Evolutionary conservation across 2,797 vertebrate species (phyloP).

Genomic region (Dallia pectoralis): DNA sequence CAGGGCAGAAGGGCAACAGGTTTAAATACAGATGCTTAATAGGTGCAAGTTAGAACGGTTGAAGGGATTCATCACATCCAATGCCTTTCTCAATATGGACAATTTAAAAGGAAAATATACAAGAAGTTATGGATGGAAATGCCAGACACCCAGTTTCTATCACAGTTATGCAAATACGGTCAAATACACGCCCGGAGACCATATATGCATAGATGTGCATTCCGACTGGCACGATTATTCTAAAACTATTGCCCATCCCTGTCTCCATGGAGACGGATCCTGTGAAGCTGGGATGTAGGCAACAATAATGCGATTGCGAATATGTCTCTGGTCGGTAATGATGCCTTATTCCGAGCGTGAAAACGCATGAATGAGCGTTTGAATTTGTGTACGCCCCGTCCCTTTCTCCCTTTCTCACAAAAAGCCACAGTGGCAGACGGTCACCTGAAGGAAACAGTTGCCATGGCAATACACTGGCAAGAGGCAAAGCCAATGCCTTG

Average conservation of each 20-base stretch:
- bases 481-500: conserved; percentile 51
- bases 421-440: conserved; percentile 25
- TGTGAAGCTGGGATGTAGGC: background rate
- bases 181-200: background rate
- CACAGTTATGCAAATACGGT: background rate
- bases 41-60: background rate
- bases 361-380: background rate
- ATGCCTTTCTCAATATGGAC: background rate
- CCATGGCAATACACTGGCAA: conserved; percentile 75
- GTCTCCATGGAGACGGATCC: no score
- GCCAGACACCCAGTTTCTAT: background rate
- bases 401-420: background rate
- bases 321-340: background rate
- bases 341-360: background rate
- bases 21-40: background rate
- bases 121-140: background rate
- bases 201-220: background rate
- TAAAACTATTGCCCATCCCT: no score
- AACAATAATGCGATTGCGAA: background rate
- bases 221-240: background rate
- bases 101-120: background rate
- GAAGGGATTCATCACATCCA: background rate
- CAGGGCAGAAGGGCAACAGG: background rate
- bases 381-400: background rate
- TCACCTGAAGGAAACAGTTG: conserved; percentile 67